phyloP scores from a whole-genome alignment of 2,888 invertebrate genomes.

The Meteorus cinctellus region DNA sequence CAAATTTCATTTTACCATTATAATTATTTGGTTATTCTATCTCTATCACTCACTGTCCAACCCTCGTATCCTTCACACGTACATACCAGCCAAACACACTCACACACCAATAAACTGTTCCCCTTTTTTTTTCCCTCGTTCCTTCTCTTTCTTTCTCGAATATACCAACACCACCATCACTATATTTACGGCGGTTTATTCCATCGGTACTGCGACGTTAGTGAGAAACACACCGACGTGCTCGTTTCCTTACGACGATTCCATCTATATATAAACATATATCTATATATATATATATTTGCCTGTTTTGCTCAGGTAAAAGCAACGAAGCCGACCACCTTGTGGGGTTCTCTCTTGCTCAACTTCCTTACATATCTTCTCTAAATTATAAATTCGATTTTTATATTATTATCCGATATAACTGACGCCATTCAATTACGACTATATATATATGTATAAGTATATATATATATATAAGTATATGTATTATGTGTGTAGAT shows the following conservation, averaged over 20 bases:
- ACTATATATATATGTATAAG: not conserved
- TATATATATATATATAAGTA: not conserved
- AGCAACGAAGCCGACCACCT: constrained; percentile 24
- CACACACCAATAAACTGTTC: not conserved
- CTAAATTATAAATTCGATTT: not conserved
- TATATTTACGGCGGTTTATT: constrained; percentile 43
- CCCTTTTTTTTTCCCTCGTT: constrained; percentile 12
- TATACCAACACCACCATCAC: constrained; percentile 8
- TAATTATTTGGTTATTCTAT: constrained; percentile 28
- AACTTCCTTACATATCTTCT: not conserved
- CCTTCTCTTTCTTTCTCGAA: not conserved
- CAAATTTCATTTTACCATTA: constrained; percentile 25
- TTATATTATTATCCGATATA: not conserved
- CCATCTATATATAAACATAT: constrained; percentile 19
- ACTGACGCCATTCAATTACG: not conserved
- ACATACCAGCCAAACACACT: not conserved
- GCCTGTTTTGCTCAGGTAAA: constrained; percentile 21
- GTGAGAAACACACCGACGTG: constrained; percentile 35
- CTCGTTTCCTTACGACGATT: constrained; percentile 25
- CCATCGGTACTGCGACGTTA: constrained; percentile 46
- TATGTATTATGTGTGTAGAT: not conserved
- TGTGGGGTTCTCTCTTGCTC: constrained; percentile 9
- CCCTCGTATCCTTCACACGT: constrained; percentile 10
- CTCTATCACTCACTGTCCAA: constrained; percentile 41
- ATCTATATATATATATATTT: not conserved